Percentiles rank a stretch among this genome's conserved stretches.
Conservation (phyloP, 1,140 invertebrate genomes). For the Agraylea sexmaculata region DNA sequence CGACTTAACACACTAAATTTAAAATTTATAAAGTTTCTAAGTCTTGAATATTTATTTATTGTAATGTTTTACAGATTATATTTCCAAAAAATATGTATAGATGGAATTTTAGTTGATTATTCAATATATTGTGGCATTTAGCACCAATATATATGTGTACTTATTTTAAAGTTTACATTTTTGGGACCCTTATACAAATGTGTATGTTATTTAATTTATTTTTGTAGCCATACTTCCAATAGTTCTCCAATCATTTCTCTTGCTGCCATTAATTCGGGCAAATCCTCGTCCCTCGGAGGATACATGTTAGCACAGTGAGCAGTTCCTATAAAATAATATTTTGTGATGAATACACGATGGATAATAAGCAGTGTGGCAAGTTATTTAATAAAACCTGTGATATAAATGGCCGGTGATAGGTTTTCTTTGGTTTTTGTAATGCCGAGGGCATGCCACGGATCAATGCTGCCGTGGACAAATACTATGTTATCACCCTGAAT, state of each 20-base stretch:
- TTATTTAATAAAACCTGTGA: conserved; percentile 43
- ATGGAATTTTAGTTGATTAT: too few species aligned
- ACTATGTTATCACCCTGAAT: conserved; percentile 64
- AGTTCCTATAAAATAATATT: conserved; percentile 44
- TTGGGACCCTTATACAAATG: conserved; percentile 18
- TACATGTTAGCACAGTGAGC: conserved; percentile 77
- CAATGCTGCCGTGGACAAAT: conserved; percentile 81
- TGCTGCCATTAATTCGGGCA: conserved; percentile 48
- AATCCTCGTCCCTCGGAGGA: conserved; percentile 48
- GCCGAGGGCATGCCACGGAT: conserved; percentile 87
- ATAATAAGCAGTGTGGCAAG: conserved; percentile 11
- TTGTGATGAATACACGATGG: conserved; percentile 10
- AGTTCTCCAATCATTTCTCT: conserved; percentile 46
- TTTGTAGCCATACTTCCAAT: conserved; percentile 40
- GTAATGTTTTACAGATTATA: too few species aligned
- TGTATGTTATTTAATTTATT: conserved; percentile 10
- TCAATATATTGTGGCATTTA: too few species aligned
- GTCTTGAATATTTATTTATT: too few species aligned
- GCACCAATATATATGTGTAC: too few species aligned
- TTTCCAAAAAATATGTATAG: too few species aligned
- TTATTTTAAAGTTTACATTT: background rate
- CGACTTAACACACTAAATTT: too few species aligned
- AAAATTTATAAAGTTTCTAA: too few species aligned
- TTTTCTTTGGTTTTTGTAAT: conserved; percentile 45
- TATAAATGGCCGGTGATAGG: conserved; percentile 56